Conservation (phyloP, 2,113 vertebrate species). For the Mystacornis crossleyi region DNA sequence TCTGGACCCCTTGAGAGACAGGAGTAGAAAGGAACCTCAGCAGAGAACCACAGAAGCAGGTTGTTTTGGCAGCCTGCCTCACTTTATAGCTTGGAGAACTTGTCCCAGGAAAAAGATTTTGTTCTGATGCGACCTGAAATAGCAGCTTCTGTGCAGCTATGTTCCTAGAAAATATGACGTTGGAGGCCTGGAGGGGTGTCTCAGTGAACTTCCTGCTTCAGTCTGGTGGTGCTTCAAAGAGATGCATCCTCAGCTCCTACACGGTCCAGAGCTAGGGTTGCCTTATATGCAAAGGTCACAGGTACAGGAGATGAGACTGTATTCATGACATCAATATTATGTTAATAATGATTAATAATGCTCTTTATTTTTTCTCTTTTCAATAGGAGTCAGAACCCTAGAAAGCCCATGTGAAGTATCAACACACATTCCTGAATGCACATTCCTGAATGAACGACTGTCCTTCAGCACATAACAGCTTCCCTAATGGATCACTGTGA, state of each 20-base stretch:
- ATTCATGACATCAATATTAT: background rate
- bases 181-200: background rate
- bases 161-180: background rate
- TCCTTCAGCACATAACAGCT: constrained; percentile 65
- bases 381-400: constrained; percentile 63
- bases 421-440: too few relatives aligned
- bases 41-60: background rate
- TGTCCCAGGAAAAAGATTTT: background rate
- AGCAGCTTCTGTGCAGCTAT: background rate
- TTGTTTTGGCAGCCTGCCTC: background rate
- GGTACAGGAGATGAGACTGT: background rate
- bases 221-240: background rate
- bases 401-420: background rate
- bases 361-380: background rate
- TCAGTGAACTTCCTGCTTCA: background rate
- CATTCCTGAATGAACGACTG: constrained; percentile 43
- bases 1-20: background rate
- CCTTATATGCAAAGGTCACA: background rate
- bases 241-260: background rate
- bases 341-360: background rate
- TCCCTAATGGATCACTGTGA: constrained; percentile 75
- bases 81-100: background rate
- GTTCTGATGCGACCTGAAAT: background rate
- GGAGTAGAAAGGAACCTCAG: background rate
- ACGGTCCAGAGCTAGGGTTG: background rate